Evolutionary conservation across 2,113 vertebrate species (phyloP).

Genomic region (Dipodomys merriami): DNA sequence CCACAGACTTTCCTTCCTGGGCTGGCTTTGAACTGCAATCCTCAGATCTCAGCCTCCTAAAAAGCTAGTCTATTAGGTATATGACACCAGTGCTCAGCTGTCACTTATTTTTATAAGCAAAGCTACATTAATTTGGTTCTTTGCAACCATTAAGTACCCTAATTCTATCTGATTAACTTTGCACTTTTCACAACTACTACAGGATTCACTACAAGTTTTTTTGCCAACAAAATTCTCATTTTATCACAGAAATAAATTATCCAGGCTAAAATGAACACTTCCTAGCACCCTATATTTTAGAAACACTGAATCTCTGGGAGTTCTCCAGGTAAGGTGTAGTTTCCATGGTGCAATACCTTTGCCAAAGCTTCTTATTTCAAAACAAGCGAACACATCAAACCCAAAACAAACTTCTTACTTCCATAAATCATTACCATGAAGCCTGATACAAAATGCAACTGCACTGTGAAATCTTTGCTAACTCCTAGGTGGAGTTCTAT

Average conservation of each 20-base stretch:
- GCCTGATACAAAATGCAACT: not conserved
- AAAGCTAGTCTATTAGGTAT: no score
- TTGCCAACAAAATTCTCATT: not conserved
- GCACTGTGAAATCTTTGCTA: not conserved
- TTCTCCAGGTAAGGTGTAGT: not conserved
- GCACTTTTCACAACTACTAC: not conserved
- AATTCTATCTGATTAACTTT: not conserved
- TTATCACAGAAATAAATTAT: slow-evolving; percentile 2
- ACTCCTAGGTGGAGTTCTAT: not conserved
- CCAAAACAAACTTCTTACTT: not conserved
- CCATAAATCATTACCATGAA: not conserved
- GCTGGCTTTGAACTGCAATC: no score
- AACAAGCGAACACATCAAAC: not conserved
- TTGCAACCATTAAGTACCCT: not conserved
- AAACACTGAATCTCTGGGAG: not conserved
- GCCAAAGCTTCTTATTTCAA: not conserved
- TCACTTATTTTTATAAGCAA: not conserved
- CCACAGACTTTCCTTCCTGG: no score
- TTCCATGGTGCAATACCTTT: not conserved
- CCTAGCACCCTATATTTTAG: not conserved
- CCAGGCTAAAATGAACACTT: not conserved
- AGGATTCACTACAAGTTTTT: not conserved
- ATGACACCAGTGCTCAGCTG: not conserved
- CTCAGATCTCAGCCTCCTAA: no score
- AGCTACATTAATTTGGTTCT: not conserved